phyloP scores from a whole-genome alignment of 2,888 invertebrate species.

The Cyaniris semiargus region DNA sequence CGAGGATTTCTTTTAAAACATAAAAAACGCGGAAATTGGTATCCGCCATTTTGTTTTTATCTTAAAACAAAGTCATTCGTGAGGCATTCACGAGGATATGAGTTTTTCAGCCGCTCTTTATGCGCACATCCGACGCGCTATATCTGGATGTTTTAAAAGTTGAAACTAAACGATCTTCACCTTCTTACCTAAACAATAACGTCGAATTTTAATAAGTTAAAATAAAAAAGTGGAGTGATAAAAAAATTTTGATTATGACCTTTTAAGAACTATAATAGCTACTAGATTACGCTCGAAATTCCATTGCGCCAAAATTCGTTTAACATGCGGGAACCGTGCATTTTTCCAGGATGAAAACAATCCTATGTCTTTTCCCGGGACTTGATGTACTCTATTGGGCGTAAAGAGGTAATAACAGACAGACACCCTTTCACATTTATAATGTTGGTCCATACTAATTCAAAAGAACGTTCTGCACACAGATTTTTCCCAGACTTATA shows the following conservation, averaged over 20 bases:
- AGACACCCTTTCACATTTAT: no score
- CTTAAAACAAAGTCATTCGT: slow-evolving; percentile 17
- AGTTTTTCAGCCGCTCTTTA: slow-evolving; percentile 8
- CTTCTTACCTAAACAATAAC: not conserved
- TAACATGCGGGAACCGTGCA: no score
- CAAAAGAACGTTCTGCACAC: no score
- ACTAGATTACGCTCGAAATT: no score
- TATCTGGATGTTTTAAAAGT: not conserved
- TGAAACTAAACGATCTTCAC: not conserved
- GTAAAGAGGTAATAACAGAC: no score
- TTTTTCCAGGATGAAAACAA: no score
- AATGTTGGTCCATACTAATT: no score
- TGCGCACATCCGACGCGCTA: not conserved
- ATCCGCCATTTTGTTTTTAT: slow-evolving; percentile 16
- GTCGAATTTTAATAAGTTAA: not conserved
- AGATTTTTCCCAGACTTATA: no score
- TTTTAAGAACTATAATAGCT: not conserved
- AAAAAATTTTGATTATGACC: not conserved
- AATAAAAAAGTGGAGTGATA: not conserved
- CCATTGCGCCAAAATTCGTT: no score
- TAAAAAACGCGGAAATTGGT: not conserved
- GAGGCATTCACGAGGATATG: not conserved
- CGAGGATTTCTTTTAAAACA: slow-evolving; percentile 8
- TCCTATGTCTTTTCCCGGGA: no score
- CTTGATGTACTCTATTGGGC: no score